Evolutionary conservation across 2,797 vertebrate species (phyloP), one percentile per base, ranked within the genome.

Genomic region (Neoniphon sammara): DNA sequence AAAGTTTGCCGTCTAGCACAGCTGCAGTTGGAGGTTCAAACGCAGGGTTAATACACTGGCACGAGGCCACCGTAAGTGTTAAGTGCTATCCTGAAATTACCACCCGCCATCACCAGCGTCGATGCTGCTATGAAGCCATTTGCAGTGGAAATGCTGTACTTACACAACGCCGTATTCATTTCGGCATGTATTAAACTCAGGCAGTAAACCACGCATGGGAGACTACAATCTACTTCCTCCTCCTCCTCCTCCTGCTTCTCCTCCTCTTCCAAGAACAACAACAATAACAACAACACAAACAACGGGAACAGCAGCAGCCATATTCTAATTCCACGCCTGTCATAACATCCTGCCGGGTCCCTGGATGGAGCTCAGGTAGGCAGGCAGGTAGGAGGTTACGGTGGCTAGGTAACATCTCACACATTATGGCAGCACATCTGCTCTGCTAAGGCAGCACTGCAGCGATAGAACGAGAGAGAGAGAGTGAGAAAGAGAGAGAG

Each of bases 71-170:
- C 56, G 65, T 71, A 73, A 50, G n/a, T 77, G 85, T 60, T 73
- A 73, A 77, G 73, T 52, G 52, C 66, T 30, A 47, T 52, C 57
- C 55, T 59, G 70, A 75, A 81, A 83, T 78, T 44, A 72, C 73
- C 76, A 62, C 71, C 61, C 74, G 34, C 70, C 42, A 25, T 47
- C 21, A 18, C 56, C 75, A 53, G 36, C 36, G 31, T 34, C 31
- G 31, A 34, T 1, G 73, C 82, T 63, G 79, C 74, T 59, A 63
- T 63, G 55, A 61, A 80, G 63, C 82, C 82, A 87, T 89, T 73
- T 87, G 78, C 83, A 75, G 66, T 76, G 66, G 72, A 85, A 83
- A 52, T 25, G 81, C 87, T 87, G 89, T 85, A 85, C 81, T 84
- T 87, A 88, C 84, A 87, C 83, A 83, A 64, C 39, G 70, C 61